Base-by-base conservation (phyloP, 2,113 vertebrate species). In the Athene cunicularia region DNA sequence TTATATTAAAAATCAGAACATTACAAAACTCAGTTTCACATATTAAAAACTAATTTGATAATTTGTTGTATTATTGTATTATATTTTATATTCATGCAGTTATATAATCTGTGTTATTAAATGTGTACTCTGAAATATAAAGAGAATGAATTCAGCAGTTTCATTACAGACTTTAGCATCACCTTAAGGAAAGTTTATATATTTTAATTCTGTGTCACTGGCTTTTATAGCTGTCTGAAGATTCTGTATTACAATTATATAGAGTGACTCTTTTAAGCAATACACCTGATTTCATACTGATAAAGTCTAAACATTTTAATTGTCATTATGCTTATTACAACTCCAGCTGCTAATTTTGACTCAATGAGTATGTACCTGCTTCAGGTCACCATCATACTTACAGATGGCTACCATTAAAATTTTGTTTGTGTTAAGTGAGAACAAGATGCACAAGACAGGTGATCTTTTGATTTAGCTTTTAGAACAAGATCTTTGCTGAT, bases 401-500 rank as follows among this genome's bases (percentile, higher is more conserved):
- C 95, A 97, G 95, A 96, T 92, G 93, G 96, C 62, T 74, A 74
- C 49, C 70, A 80, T 94, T 80, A 80, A 94, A 86, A 87, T 88
- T 87, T 88, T 88, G 74, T 75, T 93, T 90, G 66, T 82, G 62
- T 82, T 93, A 94, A 95, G 59, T 0, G 2, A 94, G 76, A 91
- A 95, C 77, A 94, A 96, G 59, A 20, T 39, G 68, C 39, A 14
- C 13, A 22, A 80, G 86, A 87, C 70, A 93, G 92, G 70, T 83
- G 86, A 96, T 94, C 62, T 96, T 97, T 86, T 93, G 88, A 97
- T 96, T 88, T 74, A 91, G 32, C 60, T 94, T 93, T 97, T 88
- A 86, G 72, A 91, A 81, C 50, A 88, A 80, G 86, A 90, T 88
- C 88, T 92, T 41, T 89, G 81, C 91, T 95, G 84, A 92, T 95